Evolutionary conservation across 2,113 vertebrate genomes (phyloP), one percentile per base, ranked within the genome.

Genomic region (Tragelaphus strepsiceros): DNA sequence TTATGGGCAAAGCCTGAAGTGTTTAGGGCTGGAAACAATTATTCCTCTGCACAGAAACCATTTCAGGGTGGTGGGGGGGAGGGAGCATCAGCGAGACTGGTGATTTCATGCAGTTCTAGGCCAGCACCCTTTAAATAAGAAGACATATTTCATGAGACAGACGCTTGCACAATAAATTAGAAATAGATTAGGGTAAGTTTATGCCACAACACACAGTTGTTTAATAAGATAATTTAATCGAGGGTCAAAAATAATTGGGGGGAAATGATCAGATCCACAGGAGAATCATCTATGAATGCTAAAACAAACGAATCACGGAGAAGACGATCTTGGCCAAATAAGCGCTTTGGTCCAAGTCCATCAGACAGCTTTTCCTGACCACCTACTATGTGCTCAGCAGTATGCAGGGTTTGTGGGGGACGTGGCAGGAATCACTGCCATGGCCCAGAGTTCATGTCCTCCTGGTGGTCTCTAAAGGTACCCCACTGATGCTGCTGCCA

Each of bases 201-300:
- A 91, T 80, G 90, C n/a, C 67, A 91, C 1, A 5, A 51, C 17
- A 49, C 78, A 59, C 5, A 77, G 24, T 39, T 43, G 26, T 39
- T 92, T 54, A 91, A 81, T 49, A 91, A 77, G n/a, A 35, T 84
- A 93, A 96, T 93, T 82, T 77, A 91, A 88, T 59, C 3, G 12
- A 91, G n/a, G 78, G 67, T 49, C 59, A 89, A 96, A 94, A 85
- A 94, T 77, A 92, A 92, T 74, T 35, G 93, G 43, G 35, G 19
- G 51, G n/a, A 53, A 64, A 83, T 53, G 46, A 92, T 64, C 46
- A 90, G 54, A 49, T 87, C 17, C 58, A 77, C 81, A 94, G 39
- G 49, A 84, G 53, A 92, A 89, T 71, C 92, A 62, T 77, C 53
- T 51, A 77, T 86, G 81, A 84, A 88, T 21, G 26, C 5, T 67